Conservation (phyloP, 2,113 vertebrate species). For the Leptosomus discolor region DNA sequence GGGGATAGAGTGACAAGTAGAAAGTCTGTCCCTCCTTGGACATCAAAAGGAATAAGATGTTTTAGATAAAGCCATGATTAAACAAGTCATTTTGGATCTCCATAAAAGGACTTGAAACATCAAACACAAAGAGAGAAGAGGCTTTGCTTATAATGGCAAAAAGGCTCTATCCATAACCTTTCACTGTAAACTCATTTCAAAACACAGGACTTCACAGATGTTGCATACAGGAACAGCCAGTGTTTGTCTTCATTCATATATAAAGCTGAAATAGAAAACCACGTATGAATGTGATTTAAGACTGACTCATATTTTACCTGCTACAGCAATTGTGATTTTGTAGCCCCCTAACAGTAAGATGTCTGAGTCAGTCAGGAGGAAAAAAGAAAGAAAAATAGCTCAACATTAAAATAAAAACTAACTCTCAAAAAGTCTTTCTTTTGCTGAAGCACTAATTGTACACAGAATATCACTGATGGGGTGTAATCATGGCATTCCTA, state of each 20-base stretch:
- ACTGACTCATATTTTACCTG: background rate
- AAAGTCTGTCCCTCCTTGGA: background rate
- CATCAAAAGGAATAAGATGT: slow-evolving; percentile 4
- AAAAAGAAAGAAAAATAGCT: background rate
- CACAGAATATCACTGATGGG: background rate
- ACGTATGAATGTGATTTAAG: background rate
- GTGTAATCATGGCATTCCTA: background rate
- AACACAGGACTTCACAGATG: background rate
- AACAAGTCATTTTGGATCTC: background rate
- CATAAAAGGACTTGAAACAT: background rate
- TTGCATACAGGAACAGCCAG: background rate
- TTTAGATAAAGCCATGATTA: background rate
- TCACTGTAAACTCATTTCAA: background rate
- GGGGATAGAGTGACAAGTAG: background rate
- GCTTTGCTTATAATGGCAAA: background rate
- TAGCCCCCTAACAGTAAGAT: background rate
- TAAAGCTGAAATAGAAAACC: background rate
- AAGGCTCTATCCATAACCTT: background rate
- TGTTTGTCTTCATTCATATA: background rate
- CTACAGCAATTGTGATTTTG: background rate
- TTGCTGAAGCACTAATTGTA: background rate
- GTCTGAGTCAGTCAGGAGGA: background rate
- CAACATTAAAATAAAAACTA: background rate
- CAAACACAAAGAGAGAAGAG: background rate
- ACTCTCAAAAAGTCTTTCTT: background rate